These are phyloP conservation scores for Artibeus jamaicensis DNA, from an alignment of 2,797 vertebrate species.

Conservation along the genomic window DNA sequence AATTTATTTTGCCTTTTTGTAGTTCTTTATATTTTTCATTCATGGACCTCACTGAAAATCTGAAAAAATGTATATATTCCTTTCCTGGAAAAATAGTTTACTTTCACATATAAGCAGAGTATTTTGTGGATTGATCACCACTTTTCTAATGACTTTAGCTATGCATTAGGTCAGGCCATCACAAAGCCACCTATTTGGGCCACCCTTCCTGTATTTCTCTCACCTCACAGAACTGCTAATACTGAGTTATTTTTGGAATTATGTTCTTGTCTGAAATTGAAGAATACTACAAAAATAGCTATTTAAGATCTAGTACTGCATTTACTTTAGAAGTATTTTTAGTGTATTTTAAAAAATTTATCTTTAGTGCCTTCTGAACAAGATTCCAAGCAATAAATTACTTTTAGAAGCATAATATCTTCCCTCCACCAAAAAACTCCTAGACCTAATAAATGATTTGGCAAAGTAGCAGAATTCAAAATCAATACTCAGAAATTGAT, in stretches of 20 bases:
- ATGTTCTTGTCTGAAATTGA: constrained; percentile 16
- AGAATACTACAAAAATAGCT: not conserved
- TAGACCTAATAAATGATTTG: not conserved
- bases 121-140: not conserved
- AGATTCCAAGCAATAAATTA: constrained; percentile 16
- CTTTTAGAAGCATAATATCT: not conserved
- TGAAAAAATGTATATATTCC: not conserved
- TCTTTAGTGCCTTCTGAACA: not conserved
- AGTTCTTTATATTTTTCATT: not conserved
- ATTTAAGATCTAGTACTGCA: not conserved
- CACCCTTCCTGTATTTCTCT: not conserved
- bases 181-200: not conserved
- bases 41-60: not conserved
- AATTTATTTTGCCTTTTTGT: not conserved
- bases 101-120: not conserved
- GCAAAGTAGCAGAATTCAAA: not conserved
- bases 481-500: not conserved
- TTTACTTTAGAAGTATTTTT: constrained; percentile 17
- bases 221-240: not conserved
- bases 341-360: not conserved
- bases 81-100: not conserved
- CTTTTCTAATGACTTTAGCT: not conserved
- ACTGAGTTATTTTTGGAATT: constrained; percentile 13
- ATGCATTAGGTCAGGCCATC: not conserved
- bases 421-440: not conserved